Evolutionary conservation across 2,888 invertebrate species (phyloP), one percentile per base, ranked within the genome.

Genomic region (Brachyptera risi): DNA sequence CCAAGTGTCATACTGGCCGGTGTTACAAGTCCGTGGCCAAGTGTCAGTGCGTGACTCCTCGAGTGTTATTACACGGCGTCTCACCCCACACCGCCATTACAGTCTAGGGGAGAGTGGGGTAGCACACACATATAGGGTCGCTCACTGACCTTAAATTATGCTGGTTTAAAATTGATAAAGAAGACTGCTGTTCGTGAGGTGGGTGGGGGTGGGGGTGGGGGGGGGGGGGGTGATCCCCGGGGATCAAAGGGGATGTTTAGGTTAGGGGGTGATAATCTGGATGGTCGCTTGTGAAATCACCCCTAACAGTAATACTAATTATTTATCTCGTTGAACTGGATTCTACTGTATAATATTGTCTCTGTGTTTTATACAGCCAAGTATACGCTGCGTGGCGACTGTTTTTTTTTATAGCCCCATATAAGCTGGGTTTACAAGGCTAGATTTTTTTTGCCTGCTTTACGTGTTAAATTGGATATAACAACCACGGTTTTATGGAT

Each of bases 161-260:
- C 62, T 59, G 62, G 62, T 62, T 62, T 62, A 62, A 62, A 62
- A 62, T 62, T 59, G 58, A 62, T 62, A 62, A 62, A 59, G 62
- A 59, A 24, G 44, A 21, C 35, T 11, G 57, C 4, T 42, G 54
- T 19, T 50, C 42, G 42, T 4, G 59, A 31, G 60, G 21, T 31
- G 19, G 15, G 27, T 11, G 17, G 17, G 11, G 1, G 5, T 11
- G 49, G 19, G 15, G 27, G 19, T 15, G 17, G 11, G 1, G 5
- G 19, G 26, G 17, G 21, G 57, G 15, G 38, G 23, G 40, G 23
- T 9, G 21, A 44, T 26, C 47, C 26, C 58, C n/a, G 19, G 47
- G 44, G 60, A 35, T 31, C 56, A 27, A 51, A 51, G 38, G 57
- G 49, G 56, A 61, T 51, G 58, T 57, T 57, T 61, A 61, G 58